phyloP scores from a whole-genome alignment of 2,113 vertebrate genomes.

The Zosterops lateralis region DNA sequence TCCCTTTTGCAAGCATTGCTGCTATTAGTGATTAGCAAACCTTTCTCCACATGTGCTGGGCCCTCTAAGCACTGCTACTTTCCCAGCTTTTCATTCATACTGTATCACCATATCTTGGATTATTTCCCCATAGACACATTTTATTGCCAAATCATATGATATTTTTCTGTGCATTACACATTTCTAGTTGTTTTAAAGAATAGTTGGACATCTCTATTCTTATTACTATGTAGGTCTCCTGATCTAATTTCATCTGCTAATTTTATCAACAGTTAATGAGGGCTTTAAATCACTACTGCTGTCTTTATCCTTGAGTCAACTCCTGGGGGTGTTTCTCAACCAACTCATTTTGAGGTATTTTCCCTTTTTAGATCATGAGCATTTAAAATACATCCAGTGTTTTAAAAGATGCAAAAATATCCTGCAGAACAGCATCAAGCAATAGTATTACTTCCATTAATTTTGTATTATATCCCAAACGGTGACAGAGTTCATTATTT shows the following conservation, averaged over 20 bases:
- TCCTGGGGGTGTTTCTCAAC: neutral
- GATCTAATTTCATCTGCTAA: slow-evolving; percentile 10
- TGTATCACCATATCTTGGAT: neutral
- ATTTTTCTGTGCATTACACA: neutral
- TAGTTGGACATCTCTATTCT: neutral
- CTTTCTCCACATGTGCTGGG: neutral
- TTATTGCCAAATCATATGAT: neutral
- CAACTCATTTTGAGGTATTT: neutral
- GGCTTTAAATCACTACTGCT: neutral
- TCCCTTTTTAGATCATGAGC: neutral
- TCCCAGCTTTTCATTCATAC: neutral
- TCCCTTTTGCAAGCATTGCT: neutral
- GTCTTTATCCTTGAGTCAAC: neutral
- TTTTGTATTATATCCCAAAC: neutral
- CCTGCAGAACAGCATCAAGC: neutral
- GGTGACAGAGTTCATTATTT: neutral
- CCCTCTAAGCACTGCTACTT: neutral
- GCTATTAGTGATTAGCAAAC: neutral
- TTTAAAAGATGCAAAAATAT: neutral
- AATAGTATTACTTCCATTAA: neutral
- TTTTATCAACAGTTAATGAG: neutral
- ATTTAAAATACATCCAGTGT: neutral
- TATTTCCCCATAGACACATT: neutral
- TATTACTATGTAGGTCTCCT: neutral
- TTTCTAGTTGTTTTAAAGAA: neutral